Conservation (phyloP, 2,888 invertebrate species). For the Cheilosia pagana region DNA sequence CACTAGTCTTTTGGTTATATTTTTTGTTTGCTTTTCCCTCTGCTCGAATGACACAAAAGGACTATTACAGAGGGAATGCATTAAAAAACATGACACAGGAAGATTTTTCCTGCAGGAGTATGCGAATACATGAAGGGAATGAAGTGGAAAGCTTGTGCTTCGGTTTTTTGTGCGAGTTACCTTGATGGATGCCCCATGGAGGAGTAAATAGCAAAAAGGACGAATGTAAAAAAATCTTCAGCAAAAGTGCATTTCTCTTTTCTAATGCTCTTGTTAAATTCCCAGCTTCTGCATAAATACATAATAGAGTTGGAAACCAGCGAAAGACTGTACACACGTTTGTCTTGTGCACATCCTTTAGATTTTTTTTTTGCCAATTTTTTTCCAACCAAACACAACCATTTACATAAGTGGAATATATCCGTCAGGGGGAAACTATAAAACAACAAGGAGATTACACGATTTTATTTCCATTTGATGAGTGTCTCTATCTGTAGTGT, state of each 20-base stretch:
- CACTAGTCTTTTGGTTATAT: not conserved
- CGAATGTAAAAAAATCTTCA: not conserved
- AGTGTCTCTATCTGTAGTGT: conserved; percentile 43
- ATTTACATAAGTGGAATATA: conserved; percentile 59
- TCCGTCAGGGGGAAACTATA: conserved; percentile 28
- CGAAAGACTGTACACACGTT: not conserved
- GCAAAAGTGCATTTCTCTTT: conserved; percentile 12
- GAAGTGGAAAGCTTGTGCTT: conserved; percentile 39
- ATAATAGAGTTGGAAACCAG: conserved; percentile 35
- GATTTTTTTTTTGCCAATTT: conserved; percentile 15
- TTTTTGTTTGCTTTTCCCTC: not conserved
- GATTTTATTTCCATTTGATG: conserved; percentile 66
- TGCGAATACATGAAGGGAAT: conserved; percentile 38
- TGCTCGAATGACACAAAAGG: conserved; percentile 35
- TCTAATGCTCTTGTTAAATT: conserved; percentile 44
- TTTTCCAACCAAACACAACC: conserved; percentile 38
- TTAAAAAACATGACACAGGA: conserved; percentile 56
- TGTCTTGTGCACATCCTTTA: conserved; percentile 28
- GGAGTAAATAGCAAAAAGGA: not conserved
- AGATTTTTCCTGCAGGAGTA: conserved; percentile 16
- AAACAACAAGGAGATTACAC: conserved; percentile 57
- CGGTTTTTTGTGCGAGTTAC: not conserved
- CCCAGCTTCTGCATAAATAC: conserved; percentile 35
- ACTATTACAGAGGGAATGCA: conserved; percentile 52
- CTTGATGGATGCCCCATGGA: conserved; percentile 39